A percentile compares a stretch with the other conserved stretches of the same genome.
Evolutionary conservation across 2,888 invertebrate genomes (phyloP).

Genomic region (Brenthis hecate): DNA sequence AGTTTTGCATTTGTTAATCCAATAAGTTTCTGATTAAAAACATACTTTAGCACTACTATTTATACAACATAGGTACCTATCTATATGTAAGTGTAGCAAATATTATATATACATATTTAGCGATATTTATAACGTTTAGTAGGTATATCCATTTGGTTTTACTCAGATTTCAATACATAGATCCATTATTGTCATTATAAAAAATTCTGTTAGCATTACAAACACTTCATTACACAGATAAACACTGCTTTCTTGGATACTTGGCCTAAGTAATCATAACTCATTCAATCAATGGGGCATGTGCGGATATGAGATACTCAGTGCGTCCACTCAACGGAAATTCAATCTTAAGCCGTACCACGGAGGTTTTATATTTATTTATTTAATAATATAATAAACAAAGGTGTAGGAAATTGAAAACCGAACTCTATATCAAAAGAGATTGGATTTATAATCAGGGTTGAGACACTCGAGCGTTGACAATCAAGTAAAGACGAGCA

Average conservation of each 20-base stretch:
- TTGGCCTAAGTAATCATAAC: conserved; percentile 65
- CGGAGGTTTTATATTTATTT: conserved; percentile 23
- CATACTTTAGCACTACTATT: not conserved
- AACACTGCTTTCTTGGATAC: conserved; percentile 63
- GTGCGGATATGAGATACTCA: conserved; percentile 48
- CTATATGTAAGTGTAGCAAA: no score
- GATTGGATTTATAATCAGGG: conserved; percentile 41
- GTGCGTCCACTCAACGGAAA: conserved; percentile 32
- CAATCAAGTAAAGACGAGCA: conserved; percentile 65
- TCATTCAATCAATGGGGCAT: conserved; percentile 68
- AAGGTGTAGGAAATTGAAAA: conserved; percentile 43
- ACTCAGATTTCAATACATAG: no score
- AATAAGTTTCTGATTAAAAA: not conserved
- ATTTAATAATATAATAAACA: conserved; percentile 13
- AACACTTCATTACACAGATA: conserved; percentile 49
- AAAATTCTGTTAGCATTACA: conserved; percentile 39
- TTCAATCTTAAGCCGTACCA: conserved; percentile 28
- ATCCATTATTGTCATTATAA: no score
- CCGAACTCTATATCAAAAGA: conserved; percentile 46
- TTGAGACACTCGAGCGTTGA: conserved; percentile 48
- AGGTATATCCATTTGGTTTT: no score
- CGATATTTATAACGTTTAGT: no score
- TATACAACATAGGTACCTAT: no score
- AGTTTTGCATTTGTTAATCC: conserved; percentile 15
- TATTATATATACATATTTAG: no score